A percentile compares a stretch with the other conserved stretches of the same genome.
Evolutionary conservation across 2,113 vertebrate genomes (phyloP).

Genomic region (Pelobates fuscus): DNA sequence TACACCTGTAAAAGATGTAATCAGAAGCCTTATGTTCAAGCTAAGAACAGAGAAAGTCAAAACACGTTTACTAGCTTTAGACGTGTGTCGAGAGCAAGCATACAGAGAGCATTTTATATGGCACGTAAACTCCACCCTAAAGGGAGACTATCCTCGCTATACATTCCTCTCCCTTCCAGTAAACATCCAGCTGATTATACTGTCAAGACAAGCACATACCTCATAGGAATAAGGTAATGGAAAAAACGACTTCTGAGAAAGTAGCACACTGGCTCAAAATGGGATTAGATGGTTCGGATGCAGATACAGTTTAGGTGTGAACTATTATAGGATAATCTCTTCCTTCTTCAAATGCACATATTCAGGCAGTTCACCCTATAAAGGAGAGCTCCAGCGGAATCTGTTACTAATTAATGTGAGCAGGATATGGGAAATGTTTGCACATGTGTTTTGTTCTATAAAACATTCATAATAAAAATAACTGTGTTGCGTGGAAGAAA

Average conservation of each 20-base stretch:
- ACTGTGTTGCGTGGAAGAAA: too few relatives aligned
- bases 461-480: too few relatives aligned
- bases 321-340: neutral
- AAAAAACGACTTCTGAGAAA: neutral
- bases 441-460: too few relatives aligned
- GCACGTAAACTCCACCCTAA: neutral
- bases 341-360: neutral
- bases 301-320: neutral
- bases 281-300: neutral
- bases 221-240: neutral
- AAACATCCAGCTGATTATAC: neutral
- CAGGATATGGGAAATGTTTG: too few relatives aligned
- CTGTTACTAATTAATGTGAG: too few relatives aligned
- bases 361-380: too few relatives aligned
- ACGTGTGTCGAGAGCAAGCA: neutral
- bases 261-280: too few relatives aligned
- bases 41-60: too few relatives aligned
- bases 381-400: too few relatives aligned
- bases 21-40: too few relatives aligned
- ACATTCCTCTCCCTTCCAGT: neutral
- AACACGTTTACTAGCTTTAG: neutral
- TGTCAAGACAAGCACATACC: neutral
- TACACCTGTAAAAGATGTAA: too few relatives aligned
- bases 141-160: neutral
- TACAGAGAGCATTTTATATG: neutral